Conservation (phyloP, 2,113 vertebrate species). For the Leptobrachium ailaonicum region DNA sequence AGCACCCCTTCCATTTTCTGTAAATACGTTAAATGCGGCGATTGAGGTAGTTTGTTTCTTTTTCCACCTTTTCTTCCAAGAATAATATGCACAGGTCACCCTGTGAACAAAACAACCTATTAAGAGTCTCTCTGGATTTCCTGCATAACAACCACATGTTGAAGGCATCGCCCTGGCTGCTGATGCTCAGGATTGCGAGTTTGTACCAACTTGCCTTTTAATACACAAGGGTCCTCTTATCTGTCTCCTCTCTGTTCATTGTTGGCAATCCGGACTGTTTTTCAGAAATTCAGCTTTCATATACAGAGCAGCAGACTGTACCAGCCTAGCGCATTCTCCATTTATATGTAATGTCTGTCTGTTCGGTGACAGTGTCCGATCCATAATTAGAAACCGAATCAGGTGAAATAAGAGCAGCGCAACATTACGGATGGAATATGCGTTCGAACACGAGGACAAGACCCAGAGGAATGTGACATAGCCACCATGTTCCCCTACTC, state of each 20-base stretch:
- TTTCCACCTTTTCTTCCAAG: background rate
- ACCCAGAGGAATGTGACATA: too few relatives aligned
- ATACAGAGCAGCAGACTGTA: background rate
- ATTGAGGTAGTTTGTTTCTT: background rate
- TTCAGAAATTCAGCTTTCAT: conserved; percentile 50
- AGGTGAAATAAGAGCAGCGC: too few relatives aligned
- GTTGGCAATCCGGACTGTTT: conserved; percentile 38
- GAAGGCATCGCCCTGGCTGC: background rate
- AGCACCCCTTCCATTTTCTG: too few relatives aligned
- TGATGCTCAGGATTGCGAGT: conserved; percentile 36
- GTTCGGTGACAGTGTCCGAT: too few relatives aligned
- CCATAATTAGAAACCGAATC: too few relatives aligned
- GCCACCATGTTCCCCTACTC: too few relatives aligned
- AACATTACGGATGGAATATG: too few relatives aligned
- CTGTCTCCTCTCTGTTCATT: conserved; percentile 34
- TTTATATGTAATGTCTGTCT: too few relatives aligned
- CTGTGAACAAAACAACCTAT: conserved; percentile 18
- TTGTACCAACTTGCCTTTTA: conserved; percentile 33
- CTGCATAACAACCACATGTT: conserved; percentile 31
- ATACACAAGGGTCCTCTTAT: conserved; percentile 45
- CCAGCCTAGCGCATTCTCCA: background rate
- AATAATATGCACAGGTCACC: background rate
- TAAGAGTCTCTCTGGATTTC: conserved; percentile 44
- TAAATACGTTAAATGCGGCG: background rate
- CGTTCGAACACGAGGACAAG: too few relatives aligned